Evolutionary conservation across 2,888 invertebrate species (phyloP).

Genomic region (Sesia apiformis): DNA sequence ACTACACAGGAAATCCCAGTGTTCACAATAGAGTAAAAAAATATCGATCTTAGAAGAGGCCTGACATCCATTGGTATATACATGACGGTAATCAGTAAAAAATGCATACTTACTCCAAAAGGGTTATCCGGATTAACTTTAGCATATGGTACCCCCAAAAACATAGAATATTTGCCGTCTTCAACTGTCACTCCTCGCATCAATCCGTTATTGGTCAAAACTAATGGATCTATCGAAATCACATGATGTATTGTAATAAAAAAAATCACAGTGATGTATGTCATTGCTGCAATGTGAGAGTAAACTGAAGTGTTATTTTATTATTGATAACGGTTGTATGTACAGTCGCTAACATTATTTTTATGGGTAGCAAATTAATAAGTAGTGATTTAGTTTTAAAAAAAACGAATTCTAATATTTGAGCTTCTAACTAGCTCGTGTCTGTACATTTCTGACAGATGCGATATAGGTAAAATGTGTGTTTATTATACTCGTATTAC

Average conservation of each 20-base stretch:
- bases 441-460: too few species aligned
- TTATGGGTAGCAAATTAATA: too few species aligned
- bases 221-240: conserved; percentile 21
- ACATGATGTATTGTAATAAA: conserved; percentile 2
- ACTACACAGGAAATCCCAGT: too few species aligned
- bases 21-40: not conserved
- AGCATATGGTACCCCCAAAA: conserved; percentile 39
- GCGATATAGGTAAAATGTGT: too few species aligned
- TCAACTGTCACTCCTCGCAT: conserved; percentile 24
- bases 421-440: too few species aligned
- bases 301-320: not conserved
- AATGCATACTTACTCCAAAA: conserved; percentile 22
- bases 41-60: not conserved
- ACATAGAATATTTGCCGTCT: conserved; percentile 35
- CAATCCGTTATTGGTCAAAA: conserved; percentile 24
- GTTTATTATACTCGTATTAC: too few species aligned
- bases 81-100: not conserved
- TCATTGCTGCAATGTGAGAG: not conserved
- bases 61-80: not conserved
- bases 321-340: too few species aligned
- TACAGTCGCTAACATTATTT: too few species aligned
- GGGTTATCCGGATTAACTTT: conserved; percentile 26
- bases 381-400: too few species aligned
- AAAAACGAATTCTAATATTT: too few species aligned
- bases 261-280: not conserved